Evolutionary conservation across 2,113 vertebrate genomes (phyloP).

Genomic region (Nibea albiflora): DNA sequence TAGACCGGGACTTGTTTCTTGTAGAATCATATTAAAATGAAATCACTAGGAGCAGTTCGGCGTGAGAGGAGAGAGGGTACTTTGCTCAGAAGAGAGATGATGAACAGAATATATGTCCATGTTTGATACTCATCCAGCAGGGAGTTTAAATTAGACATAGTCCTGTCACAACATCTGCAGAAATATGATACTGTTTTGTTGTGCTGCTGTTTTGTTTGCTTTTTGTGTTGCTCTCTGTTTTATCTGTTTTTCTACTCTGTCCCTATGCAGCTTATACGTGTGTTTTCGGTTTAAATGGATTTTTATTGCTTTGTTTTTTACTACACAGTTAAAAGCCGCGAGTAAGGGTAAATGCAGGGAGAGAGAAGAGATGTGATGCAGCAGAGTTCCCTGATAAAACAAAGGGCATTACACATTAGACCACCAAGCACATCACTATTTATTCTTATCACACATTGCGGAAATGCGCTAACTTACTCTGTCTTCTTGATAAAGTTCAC

Average conservation of each 20-base stretch:
- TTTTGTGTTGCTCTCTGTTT: constrained; percentile 4
- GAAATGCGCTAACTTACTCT: background rate
- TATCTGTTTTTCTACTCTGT: background rate
- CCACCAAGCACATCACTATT: background rate
- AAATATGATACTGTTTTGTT: constrained; percentile 5
- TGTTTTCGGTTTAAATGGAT: constrained; percentile 8
- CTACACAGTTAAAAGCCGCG: background rate
- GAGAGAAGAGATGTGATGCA: background rate
- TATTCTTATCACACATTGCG: background rate
- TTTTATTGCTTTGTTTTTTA: background rate
- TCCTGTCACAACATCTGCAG: constrained; percentile 5
- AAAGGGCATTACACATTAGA: background rate
- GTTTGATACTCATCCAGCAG: constrained; percentile 33
- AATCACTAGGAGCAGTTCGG: constrained; percentile 45
- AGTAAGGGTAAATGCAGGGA: background rate
- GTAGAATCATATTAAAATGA: constrained; percentile 53
- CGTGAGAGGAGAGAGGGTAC: constrained; percentile 30
- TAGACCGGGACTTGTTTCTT: constrained; percentile 40
- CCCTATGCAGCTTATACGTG: background rate
- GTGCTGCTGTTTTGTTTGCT: background rate
- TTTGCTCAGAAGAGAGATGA: constrained; percentile 42
- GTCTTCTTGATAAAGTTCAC: background rate
- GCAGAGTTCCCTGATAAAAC: background rate
- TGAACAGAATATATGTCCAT: constrained; percentile 9
- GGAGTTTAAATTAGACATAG: constrained; percentile 21